phyloP scores from a whole-genome alignment of 1,140 invertebrate genomes.

The Formica exsecta region DNA sequence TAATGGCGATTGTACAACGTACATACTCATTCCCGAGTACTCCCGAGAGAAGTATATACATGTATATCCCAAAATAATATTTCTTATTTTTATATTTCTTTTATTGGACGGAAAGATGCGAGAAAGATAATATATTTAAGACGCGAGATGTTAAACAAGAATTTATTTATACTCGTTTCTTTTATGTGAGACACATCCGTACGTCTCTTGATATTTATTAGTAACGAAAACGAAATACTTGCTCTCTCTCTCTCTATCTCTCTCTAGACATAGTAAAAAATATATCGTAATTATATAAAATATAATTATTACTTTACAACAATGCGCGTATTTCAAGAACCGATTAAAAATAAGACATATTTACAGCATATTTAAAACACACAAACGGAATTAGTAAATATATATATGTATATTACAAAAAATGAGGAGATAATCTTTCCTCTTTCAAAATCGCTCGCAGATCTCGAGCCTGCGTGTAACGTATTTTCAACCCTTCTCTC shows the following conservation, averaged over 20 bases:
- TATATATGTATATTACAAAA: slow-evolving; percentile 23
- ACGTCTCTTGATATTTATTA: slow-evolving; percentile 2
- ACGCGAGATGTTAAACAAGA: not conserved
- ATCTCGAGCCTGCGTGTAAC: not conserved
- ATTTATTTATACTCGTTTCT: slow-evolving; percentile 38
- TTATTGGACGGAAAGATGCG: not conserved
- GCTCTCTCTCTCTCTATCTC: no score
- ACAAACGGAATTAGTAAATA: not conserved
- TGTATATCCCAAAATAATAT: not conserved
- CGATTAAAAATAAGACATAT: slow-evolving; percentile 35
- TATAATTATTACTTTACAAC: slow-evolving; percentile 41
- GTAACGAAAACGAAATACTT: slow-evolving; percentile 30
- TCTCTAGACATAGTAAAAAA: not conserved
- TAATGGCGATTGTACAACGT: not conserved
- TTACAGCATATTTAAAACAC: slow-evolving; percentile 32
- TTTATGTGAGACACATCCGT: not conserved
- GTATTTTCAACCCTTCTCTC: no score
- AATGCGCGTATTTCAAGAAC: slow-evolving; percentile 12
- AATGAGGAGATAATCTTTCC: not conserved
- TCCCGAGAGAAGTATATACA: not conserved
- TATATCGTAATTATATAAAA: slow-evolving; percentile 25
- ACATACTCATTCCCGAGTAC: no score
- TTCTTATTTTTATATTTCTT: not conserved
- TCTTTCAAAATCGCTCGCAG: not conserved
- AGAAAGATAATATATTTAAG: not conserved